Evolutionary conservation across 1,140 invertebrate genomes (phyloP).

Genomic region (Zaprionus ornatus): DNA sequence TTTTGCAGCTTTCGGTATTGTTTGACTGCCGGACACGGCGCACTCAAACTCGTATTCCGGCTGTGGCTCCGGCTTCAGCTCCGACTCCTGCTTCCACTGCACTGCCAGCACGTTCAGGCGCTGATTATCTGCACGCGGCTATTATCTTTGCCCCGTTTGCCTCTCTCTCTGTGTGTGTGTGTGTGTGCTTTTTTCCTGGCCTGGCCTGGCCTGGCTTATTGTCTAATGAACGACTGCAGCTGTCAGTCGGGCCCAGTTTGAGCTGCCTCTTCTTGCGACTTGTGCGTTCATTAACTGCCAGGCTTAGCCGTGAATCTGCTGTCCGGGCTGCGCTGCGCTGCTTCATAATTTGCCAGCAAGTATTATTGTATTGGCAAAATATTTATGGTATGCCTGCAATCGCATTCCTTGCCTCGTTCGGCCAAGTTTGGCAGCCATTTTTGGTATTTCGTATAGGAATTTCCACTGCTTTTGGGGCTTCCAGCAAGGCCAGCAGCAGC

Average conservation of each 20-base stretch:
- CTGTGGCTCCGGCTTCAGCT: not conserved
- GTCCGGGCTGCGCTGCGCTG: not conserved
- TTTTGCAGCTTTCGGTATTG: conserved; percentile 57
- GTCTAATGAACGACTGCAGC: conserved; percentile 46
- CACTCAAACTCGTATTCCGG: conserved; percentile 7
- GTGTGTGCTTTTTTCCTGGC: not conserved
- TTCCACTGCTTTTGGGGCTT: conserved; percentile 29
- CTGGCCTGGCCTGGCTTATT: conserved; percentile 30
- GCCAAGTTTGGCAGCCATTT: conserved; percentile 46
- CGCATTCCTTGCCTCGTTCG: conserved; percentile 10
- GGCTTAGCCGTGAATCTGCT: conserved; percentile 20
- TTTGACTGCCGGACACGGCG: conserved; percentile 34
- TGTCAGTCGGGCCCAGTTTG: conserved; percentile 16
- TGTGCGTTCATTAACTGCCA: conserved; percentile 19
- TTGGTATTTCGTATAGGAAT: conserved; percentile 63
- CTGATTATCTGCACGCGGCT: conserved; percentile 73
- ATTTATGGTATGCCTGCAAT: conserved; percentile 62
- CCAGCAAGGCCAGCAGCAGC: not conserved
- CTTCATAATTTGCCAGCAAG: conserved; percentile 46
- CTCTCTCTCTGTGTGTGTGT: not conserved
- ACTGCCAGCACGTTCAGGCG: conserved; percentile 48
- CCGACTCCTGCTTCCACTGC: not conserved
- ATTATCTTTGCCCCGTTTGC: conserved; percentile 28
- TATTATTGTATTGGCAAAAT: conserved; percentile 64
- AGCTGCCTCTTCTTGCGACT: not conserved